Evolutionary conservation across 2,113 vertebrate species (phyloP).

Genomic region (Aptenodytes patagonicus): DNA sequence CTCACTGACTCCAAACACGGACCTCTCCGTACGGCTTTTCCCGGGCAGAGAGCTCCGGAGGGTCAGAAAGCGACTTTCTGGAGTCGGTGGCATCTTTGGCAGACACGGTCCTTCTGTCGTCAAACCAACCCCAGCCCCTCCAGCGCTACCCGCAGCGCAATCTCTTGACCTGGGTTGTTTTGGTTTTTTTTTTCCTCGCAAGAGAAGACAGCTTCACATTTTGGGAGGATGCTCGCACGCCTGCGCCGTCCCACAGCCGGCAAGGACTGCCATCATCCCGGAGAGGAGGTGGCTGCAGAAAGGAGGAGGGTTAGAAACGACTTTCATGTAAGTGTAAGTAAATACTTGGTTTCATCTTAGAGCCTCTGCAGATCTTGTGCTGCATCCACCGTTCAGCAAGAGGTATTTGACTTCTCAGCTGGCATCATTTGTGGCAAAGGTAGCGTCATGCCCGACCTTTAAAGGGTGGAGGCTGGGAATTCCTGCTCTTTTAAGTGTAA

Average conservation of each 20-base stretch:
- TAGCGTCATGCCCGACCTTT: background rate
- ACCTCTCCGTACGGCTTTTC: background rate
- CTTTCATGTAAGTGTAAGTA: background rate
- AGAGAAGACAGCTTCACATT: background rate
- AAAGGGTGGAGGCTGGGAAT: background rate
- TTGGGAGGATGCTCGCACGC: background rate
- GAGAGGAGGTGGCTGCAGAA: background rate
- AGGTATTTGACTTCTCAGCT: background rate
- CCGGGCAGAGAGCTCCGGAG: background rate
- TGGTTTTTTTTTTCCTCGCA: background rate
- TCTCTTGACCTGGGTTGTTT: background rate
- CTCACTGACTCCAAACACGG: background rate
- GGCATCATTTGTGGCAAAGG: background rate
- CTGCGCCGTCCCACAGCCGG: background rate
- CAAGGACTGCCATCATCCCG: background rate
- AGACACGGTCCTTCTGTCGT: background rate
- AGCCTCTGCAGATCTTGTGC: background rate
- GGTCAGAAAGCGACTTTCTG: background rate
- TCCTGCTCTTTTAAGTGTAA: background rate
- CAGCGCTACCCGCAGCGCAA: background rate
- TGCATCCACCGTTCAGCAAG: background rate
- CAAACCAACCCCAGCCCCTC: background rate
- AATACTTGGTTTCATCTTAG: background rate
- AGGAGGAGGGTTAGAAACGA: background rate
- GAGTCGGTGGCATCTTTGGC: slow-evolving; percentile 43